Base-by-base conservation (phyloP, 1,140 invertebrate species). In the Oscheius sp. region DNA sequence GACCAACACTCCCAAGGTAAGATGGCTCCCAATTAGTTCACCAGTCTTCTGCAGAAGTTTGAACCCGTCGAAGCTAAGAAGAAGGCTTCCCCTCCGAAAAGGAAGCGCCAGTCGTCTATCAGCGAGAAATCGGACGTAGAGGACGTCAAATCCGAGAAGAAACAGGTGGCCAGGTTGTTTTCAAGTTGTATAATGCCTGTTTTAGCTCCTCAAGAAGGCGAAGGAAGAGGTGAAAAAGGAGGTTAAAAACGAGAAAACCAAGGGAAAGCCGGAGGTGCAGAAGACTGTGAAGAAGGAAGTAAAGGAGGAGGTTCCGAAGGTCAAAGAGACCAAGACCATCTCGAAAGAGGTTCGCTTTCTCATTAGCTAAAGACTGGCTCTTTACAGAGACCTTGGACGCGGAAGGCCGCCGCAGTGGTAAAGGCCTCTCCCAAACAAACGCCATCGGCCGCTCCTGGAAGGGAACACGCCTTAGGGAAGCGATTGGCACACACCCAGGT, bases 291-390 rank as follows among this genome's bases (percentile, higher is more conserved):
- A 34, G 61, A 63, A 63, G 32, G 26, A 71, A 18, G 42, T 38
- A 29, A 71, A 71, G 45, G 31, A 59, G 31, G 69, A 71, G 20
- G 45, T 18, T 20, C 49, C 65, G 46, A 42, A 59, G 55, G 23
- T 23, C 55, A 59, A 59, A 59, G 55, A 59, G 55, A 23, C 20
- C 20, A 59, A 59, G 29, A 15, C 42, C 18, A 15, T 23, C 23
- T 15, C 42, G 18, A 45, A 45, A 45, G 23, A 45, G 42, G 42
- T 45, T 23, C 18, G 42, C 18, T 18, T 45, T 23, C 42, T 45
- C 42, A 45, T 45, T 23, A 18, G 18, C 23, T 15, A 45, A 45
- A n/a, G n/a, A n/a, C n/a, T n/a, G n/a, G n/a, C n/a, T n/a, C n/a
- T n/a, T n/a, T n/a, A n/a, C n/a, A n/a, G n/a, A n/a, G n/a, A n/a